phyloP scores from a whole-genome alignment of 2,797 vertebrate genomes.

The Oryzias sinensis region DNA sequence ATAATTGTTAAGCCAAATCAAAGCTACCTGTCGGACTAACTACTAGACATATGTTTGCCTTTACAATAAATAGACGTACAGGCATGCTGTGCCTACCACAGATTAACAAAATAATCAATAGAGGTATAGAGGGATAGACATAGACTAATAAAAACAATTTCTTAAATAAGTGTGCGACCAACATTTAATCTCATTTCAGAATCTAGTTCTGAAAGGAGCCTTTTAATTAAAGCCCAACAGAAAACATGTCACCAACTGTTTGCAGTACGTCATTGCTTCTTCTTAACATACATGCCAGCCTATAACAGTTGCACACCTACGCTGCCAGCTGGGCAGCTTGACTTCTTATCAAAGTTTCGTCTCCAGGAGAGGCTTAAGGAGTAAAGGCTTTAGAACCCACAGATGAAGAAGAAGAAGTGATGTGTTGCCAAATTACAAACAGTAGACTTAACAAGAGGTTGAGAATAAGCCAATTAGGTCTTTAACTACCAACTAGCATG shows the following conservation, averaged over 20 bases:
- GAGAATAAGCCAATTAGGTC: slow-evolving; percentile 40
- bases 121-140: no score
- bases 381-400: slow-evolving; percentile 26
- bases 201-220: no score
- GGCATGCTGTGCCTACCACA: no score
- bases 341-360: slow-evolving; percentile 20
- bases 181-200: no score
- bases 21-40: no score
- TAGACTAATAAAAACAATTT: no score
- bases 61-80: no score
- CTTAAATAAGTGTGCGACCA: no score
- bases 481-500: slow-evolving; percentile 21
- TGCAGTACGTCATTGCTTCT: slow-evolving; percentile 37
- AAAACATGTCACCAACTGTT: slow-evolving; percentile 46
- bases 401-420: slow-evolving; percentile 41
- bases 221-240: slow-evolving; percentile 23
- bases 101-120: no score
- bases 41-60: no score
- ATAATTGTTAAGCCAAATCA: no score
- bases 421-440: slow-evolving; percentile 24
- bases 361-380: slow-evolving; percentile 31
- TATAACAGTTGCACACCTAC: slow-evolving; percentile 10
- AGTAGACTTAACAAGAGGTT: slow-evolving; percentile 23
- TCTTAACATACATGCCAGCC: slow-evolving; percentile 1
- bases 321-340: slow-evolving; percentile 5